These are phyloP conservation scores for Corythaeola cristata DNA, from an alignment of 2,113 vertebrate species.

Conservation along the genomic window DNA sequence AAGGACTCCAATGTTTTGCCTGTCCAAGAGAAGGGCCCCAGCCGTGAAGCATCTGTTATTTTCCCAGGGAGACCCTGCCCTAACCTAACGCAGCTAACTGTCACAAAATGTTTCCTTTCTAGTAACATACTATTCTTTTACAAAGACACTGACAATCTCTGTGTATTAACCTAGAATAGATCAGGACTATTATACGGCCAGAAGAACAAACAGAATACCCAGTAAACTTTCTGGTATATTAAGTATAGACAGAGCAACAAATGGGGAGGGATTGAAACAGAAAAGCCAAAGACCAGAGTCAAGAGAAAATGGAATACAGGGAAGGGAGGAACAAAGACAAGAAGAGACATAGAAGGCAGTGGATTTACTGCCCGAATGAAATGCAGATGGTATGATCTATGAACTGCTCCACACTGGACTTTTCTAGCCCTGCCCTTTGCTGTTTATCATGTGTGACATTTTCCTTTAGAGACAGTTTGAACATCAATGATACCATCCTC, in stretches of 20 bases:
- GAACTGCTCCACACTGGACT: background rate
- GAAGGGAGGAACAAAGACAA: background rate
- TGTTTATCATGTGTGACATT: background rate
- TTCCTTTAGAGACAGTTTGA: conserved; percentile 1
- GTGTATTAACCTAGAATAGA: background rate
- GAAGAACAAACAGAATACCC: background rate
- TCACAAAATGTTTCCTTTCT: background rate
- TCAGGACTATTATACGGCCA: background rate
- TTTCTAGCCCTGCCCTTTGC: background rate
- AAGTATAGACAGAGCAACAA: background rate
- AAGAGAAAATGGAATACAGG: background rate
- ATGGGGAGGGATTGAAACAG: background rate
- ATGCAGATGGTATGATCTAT: background rate
- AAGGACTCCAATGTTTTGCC: background rate
- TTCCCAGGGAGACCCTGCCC: background rate
- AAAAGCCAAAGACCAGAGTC: background rate
- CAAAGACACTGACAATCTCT: background rate
- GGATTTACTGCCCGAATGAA: background rate
- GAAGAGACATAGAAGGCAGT: background rate
- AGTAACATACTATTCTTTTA: background rate
- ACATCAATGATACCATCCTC: background rate
- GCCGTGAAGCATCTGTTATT: background rate
- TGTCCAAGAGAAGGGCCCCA: background rate
- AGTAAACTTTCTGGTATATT: background rate
- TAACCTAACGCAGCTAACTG: background rate